Conservation (phyloP, 2,888 invertebrate genomes). For the Penaeus monodon region DNA sequence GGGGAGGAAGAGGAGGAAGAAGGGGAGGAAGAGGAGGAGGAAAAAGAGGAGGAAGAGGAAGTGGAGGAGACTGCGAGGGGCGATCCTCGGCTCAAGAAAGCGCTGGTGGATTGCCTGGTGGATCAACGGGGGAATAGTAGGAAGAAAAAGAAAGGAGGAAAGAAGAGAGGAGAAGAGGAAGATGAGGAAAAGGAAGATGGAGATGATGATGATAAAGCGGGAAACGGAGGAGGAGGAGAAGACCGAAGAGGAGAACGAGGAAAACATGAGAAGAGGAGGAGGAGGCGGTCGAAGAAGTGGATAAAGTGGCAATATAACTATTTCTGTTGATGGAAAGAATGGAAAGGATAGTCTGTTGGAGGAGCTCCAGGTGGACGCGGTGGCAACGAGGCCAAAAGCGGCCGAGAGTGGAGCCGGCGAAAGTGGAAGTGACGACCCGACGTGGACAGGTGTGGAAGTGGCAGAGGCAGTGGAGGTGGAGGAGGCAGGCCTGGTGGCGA, state of each 20-base stretch:
- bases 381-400: background rate
- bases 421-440: background rate
- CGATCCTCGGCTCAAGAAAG: too few relatives aligned
- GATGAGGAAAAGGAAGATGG: background rate
- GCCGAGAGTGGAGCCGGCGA: background rate
- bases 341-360: background rate
- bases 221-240: background rate
- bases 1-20: too few relatives aligned
- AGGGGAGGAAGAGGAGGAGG: too few relatives aligned
- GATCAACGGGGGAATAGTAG: too few relatives aligned
- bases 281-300: too few relatives aligned
- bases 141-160: background rate
- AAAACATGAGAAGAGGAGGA: background rate
- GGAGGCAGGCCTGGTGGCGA: too few relatives aligned
- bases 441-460: background rate
- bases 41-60: too few relatives aligned
- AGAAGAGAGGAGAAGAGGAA: background rate
- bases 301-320: too few relatives aligned
- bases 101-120: too few relatives aligned
- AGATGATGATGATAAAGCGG: too few relatives aligned
- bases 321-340: background rate
- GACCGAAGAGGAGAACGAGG: background rate
- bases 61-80: too few relatives aligned
- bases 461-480: too few relatives aligned
- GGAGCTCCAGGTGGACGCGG: background rate